phyloP scores from a whole-genome alignment of 2,113 vertebrate species.

The Sphyrna mokarran region DNA sequence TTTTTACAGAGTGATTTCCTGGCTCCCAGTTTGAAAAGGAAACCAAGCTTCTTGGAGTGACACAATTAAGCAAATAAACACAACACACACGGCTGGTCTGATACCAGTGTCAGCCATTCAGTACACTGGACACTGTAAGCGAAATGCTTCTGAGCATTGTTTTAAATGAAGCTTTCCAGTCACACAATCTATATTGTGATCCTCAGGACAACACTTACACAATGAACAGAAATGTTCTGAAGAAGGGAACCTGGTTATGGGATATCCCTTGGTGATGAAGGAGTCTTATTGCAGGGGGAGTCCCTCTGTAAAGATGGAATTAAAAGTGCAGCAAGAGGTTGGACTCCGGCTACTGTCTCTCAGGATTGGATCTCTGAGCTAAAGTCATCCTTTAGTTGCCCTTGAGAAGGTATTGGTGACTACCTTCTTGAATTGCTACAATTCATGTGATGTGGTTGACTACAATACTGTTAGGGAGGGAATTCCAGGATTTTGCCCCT shows the following conservation, averaged over 20 bases:
- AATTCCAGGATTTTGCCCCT: no score
- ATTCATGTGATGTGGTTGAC: no score
- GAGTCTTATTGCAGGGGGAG: not conserved
- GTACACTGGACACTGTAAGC: not conserved
- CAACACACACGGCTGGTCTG: not conserved
- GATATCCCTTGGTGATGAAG: not conserved
- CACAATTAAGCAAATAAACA: constrained; percentile 25
- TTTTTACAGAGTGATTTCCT: constrained; percentile 7
- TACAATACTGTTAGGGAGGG: no score
- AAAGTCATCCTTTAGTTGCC: not conserved
- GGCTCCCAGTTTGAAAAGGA: not conserved
- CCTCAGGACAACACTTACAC: not conserved
- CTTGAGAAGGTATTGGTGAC: no score
- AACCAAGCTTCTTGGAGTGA: not conserved
- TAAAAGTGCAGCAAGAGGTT: not conserved
- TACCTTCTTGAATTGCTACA: no score
- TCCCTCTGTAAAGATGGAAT: not conserved
- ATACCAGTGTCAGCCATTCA: not conserved
- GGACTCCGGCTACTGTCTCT: not conserved
- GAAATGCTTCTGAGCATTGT: not conserved
- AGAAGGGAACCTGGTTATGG: not conserved
- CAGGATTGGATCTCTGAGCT: not conserved
- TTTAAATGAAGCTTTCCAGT: not conserved
- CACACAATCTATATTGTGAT: not conserved
- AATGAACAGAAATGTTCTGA: not conserved